Evolutionary conservation across 2,797 vertebrate genomes (phyloP).

Genomic region (Aldrovandia affinis): DNA sequence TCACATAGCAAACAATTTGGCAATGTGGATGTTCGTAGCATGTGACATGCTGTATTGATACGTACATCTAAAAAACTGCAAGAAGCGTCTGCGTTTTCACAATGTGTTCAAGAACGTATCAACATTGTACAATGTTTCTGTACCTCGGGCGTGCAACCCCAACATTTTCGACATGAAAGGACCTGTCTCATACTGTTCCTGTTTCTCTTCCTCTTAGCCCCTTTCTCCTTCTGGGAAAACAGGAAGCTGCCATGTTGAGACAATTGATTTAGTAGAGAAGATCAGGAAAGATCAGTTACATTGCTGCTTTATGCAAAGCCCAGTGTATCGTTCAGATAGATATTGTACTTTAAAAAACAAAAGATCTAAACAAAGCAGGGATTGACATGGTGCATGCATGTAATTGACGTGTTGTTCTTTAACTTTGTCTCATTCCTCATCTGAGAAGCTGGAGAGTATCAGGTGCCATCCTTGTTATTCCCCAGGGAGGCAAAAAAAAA

Average conservation of each 20-base stretch:
- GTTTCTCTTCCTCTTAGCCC: background rate
- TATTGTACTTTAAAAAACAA: background rate
- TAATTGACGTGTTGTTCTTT: slow-evolving; percentile 70
- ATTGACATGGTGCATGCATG: slow-evolving; percentile 29
- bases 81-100: background rate
- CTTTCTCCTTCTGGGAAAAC: background rate
- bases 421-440: slow-evolving; percentile 69
- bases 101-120: background rate
- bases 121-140: background rate
- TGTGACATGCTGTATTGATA: background rate
- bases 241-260: background rate
- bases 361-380: background rate
- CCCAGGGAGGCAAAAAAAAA: slow-evolving; percentile 66
- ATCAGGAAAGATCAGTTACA: background rate
- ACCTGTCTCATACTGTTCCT: background rate
- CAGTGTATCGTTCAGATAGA: background rate
- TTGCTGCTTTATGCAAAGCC: background rate
- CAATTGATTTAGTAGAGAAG: background rate
- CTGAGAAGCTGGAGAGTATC: slow-evolving; percentile 67
- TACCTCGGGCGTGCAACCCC: background rate
- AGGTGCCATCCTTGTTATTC: slow-evolving; percentile 72
- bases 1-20: background rate
- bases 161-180: background rate
- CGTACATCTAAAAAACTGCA: background rate
- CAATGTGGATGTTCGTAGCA: background rate